Conservation (phyloP, 1,140 invertebrate genomes). For the Polypedilum vanderplanki region DNA sequence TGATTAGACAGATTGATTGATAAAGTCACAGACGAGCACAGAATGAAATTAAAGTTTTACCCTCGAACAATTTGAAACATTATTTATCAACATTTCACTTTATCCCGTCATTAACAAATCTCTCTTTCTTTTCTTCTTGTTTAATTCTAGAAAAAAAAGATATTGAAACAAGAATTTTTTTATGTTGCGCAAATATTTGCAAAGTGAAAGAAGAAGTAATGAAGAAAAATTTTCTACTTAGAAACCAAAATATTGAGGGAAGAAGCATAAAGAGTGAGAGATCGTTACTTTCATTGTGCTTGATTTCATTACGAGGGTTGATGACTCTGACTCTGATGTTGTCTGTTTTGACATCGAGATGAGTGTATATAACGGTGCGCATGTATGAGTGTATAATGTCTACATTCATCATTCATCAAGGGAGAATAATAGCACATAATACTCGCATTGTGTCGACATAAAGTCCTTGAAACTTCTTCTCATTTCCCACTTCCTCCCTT, state of each 20-base stretch:
- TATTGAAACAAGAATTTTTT: neutral
- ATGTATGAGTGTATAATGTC: neutral
- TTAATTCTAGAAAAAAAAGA: no score
- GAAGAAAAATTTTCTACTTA: neutral
- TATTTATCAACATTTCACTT: constrained; percentile 8
- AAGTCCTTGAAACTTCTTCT: neutral
- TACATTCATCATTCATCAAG: neutral
- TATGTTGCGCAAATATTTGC: neutral
- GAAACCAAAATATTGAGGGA: no score
- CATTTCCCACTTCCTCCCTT: neutral
- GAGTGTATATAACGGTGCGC: neutral
- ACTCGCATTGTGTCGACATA: neutral
- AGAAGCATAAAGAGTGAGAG: neutral
- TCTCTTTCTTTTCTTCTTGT: neutral
- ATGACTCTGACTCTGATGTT: neutral
- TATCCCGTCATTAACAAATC: neutral
- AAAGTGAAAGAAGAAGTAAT: neutral
- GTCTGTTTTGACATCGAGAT: constrained; percentile 11
- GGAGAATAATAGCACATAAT: neutral
- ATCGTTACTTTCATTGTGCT: no score
- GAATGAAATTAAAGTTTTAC: no score
- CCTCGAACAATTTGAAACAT: neutral
- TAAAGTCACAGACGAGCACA: no score
- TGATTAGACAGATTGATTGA: no score
- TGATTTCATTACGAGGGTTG: neutral